Base-by-base conservation (phyloP, 2,113 vertebrate genomes). In the Lanius collurio region DNA sequence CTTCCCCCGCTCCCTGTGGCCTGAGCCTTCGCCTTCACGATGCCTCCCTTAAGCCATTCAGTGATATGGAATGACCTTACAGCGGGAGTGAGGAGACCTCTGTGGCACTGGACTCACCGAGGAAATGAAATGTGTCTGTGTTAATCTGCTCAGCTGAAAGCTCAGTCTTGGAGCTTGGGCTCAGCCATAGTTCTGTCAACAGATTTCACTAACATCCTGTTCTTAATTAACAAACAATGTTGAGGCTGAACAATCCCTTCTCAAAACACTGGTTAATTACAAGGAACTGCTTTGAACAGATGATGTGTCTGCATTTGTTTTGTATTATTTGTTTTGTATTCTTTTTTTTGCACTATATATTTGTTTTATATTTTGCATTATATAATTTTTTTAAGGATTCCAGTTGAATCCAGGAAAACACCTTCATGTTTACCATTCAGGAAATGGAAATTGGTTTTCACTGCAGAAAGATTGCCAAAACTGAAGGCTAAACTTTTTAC, bases 201-300 rank as follows among this genome's bases (percentile, higher is more conserved):
- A 88, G 68, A 96, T 68, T 92, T 94, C n/a, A 50, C 56, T 70
- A 81, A 81, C 56, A 87, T 71, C 50, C 41, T 59, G 69, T 70
- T 80, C 67, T 83, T 86, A 94, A 91, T 91, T 92, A 94, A 92
- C 11, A n/a, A 94, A 94, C 81, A 87, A 76, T 64, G 74, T 33
- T 7, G 35, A 87, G 42, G 62, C 74, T 87, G 86, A 95, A 89
- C 76, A 93, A 92, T 88, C 92, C 70, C 55, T 93, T 15, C 86
- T 89, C 77, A 87, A 94, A 94, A 73, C 87, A 57, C 87, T 75
- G 94, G 94, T 75, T 95, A 92, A 94, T 95, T 96, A 91, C 69
- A 75, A 91, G 42, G 63, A 82, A 71, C 37, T 62, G 69, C 64
- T 89, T 57, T 82, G 69, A 94, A 85, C 74, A 94, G 62, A 84